phyloP scores from a whole-genome alignment of 2,797 vertebrate genomes.

The Oophaga sylvatica region DNA sequence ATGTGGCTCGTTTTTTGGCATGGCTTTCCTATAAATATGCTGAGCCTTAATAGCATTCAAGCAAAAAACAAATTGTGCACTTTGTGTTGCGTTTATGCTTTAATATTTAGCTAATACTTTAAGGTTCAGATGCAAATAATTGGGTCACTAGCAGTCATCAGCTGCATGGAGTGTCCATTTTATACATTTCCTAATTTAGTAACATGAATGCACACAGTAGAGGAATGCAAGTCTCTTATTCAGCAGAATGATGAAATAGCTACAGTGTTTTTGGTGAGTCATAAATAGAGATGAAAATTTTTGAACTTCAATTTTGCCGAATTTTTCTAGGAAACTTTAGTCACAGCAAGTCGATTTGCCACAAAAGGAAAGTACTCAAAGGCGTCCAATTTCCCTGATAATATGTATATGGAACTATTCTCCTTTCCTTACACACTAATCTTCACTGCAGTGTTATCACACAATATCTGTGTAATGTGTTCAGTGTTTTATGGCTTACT shows the following conservation, averaged over 20 bases:
- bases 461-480: too few relatives aligned
- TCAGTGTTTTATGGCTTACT: too few relatives aligned
- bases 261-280: neutral
- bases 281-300: neutral
- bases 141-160: neutral
- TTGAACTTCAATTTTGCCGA: too few relatives aligned
- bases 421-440: too few relatives aligned
- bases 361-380: too few relatives aligned
- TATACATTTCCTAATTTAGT: conserved; percentile 4
- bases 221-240: neutral
- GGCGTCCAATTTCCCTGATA: too few relatives aligned
- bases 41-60: neutral
- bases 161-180: neutral
- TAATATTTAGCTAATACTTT: neutral
- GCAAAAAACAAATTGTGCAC: neutral
- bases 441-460: too few relatives aligned
- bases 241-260: neutral
- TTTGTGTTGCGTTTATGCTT: neutral
- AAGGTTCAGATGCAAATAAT: neutral
- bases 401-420: too few relatives aligned
- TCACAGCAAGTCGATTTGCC: too few relatives aligned
- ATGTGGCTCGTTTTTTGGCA: conserved; percentile 22
- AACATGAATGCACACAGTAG: neutral
- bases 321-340: too few relatives aligned
- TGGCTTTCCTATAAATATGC: conserved; percentile 30